Evolutionary conservation across 2,113 vertebrate genomes (phyloP).

Genomic region (Pterocles burchelli): DNA sequence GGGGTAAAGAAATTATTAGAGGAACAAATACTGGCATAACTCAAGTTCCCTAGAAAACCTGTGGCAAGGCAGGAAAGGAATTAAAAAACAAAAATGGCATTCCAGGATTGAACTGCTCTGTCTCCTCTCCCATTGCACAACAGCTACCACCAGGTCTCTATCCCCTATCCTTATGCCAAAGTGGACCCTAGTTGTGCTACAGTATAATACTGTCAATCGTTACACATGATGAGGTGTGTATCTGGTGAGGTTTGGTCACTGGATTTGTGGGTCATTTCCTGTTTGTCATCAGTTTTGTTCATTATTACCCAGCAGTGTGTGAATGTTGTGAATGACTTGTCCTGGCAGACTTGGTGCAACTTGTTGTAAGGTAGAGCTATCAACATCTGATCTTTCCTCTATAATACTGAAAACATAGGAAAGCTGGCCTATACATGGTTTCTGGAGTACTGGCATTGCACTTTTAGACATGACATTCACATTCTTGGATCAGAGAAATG

Average conservation of each 20-base stretch:
- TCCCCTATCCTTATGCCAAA: background rate
- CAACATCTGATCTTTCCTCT: background rate
- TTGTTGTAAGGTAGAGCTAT: background rate
- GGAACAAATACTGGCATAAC: background rate
- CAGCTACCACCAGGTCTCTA: background rate
- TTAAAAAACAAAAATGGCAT: background rate
- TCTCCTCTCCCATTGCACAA: background rate
- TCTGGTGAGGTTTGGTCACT: background rate
- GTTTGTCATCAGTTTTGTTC: background rate
- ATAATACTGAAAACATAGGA: background rate
- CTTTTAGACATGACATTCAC: background rate
- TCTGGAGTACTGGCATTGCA: background rate
- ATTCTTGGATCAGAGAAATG: background rate
- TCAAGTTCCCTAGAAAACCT: background rate
- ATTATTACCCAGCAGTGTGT: background rate
- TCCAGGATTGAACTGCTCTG: background rate
- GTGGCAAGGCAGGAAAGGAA: background rate
- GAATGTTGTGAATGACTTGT: background rate
- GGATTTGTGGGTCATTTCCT: background rate
- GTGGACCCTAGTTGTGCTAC: background rate
- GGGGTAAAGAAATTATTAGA: background rate
- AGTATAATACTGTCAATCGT: background rate
- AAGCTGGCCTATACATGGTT: background rate
- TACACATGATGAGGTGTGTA: rapidly evolving
- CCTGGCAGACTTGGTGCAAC: background rate